Percentiles rank a stretch among this genome's conserved stretches.
Evolutionary conservation across 53 echinoderm and acorn worm species (phyloP).

Genomic region (Mesocentrotus franciscanus): DNA sequence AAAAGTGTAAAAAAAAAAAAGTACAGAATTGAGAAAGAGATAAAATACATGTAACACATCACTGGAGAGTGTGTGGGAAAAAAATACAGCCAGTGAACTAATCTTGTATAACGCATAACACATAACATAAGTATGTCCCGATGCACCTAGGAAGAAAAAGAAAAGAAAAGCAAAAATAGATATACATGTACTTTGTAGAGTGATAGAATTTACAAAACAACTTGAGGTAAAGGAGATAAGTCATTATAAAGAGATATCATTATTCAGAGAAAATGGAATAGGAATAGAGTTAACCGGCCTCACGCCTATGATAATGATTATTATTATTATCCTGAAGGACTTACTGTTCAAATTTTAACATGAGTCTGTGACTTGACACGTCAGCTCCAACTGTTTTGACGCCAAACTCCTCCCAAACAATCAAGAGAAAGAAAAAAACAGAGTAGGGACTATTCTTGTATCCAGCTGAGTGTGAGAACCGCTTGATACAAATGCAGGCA

Average conservation of each 20-base stretch:
- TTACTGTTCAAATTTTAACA: background rate
- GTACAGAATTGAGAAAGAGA: background rate
- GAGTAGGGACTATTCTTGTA: background rate
- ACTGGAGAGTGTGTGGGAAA: background rate
- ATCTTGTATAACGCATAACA: no score
- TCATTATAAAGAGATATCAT: no score
- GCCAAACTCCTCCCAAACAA: constrained; percentile 18
- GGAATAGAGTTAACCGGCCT: background rate
- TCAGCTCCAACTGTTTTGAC: constrained; percentile 39
- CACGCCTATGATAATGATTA: no score
- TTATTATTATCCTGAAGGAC: background rate
- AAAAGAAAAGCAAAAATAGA: background rate
- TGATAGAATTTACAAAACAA: background rate
- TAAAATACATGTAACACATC: no score
- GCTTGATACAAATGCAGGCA: background rate
- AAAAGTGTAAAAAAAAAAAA: background rate
- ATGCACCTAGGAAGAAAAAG: background rate
- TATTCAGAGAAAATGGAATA: background rate
- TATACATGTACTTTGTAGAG: background rate
- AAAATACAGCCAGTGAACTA: no score
- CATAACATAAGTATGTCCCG: no score
- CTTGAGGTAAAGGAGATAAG: background rate
- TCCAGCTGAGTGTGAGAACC: background rate
- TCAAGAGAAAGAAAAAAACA: background rate
- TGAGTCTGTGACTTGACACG: background rate